A percentile compares a stretch with the other conserved stretches of the same genome.
Evolutionary conservation across 2,113 vertebrate species (phyloP).

Genomic region (Cottus gobio): DNA sequence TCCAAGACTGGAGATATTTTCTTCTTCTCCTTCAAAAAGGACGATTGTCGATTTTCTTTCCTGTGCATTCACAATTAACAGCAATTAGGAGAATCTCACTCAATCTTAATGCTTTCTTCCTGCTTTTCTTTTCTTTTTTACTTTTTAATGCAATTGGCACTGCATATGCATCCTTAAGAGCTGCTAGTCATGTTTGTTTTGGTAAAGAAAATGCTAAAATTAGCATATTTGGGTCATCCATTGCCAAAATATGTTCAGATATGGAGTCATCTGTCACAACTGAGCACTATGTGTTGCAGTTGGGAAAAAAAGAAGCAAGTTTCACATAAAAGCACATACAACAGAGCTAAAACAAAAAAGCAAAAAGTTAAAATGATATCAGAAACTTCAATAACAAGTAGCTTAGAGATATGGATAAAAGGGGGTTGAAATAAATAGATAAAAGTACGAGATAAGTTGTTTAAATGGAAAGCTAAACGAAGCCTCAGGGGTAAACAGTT

Average conservation of each 20-base stretch:
- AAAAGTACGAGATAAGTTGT: neutral
- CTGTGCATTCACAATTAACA: neutral
- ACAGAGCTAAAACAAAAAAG: neutral
- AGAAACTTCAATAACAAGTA: neutral
- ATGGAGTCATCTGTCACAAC: neutral
- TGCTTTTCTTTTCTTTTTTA: neutral
- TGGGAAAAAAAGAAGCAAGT: neutral
- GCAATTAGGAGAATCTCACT: neutral
- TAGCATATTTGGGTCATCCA: neutral
- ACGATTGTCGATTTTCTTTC: neutral
- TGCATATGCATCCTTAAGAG: neutral
- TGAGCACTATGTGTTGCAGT: neutral
- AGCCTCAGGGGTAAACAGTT: neutral
- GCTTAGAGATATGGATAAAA: neutral
- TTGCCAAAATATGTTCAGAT: neutral
- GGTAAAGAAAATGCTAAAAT: neutral
- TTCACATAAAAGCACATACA: too few species aligned
- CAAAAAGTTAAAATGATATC: too few species aligned
- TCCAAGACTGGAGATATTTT: conserved; percentile 1
- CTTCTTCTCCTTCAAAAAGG: neutral
- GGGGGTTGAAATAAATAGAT: neutral
- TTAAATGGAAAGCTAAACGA: neutral
- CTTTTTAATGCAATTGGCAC: neutral
- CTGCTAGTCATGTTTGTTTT: neutral
- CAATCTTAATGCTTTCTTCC: neutral